Evolutionary conservation across 2,113 vertebrate genomes (phyloP).

Genomic region (Pogonocichla stellata): DNA sequence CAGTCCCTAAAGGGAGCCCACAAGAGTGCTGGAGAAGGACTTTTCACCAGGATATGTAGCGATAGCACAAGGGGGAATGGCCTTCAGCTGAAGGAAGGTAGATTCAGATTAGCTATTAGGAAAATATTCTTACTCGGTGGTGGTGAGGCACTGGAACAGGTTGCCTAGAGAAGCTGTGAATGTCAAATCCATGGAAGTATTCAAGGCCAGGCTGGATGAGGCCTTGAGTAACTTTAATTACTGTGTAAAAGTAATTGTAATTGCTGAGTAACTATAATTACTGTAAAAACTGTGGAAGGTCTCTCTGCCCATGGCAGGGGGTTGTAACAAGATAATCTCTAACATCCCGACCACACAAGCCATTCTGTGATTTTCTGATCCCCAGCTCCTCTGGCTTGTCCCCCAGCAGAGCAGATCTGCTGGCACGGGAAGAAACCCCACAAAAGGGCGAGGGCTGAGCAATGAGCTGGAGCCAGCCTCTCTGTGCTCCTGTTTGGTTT

Average conservation of each 20-base stretch:
- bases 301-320: not conserved
- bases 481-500: not conserved
- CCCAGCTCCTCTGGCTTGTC: not conserved
- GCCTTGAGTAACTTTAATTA: not conserved
- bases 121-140: not conserved
- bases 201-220: not conserved
- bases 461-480: not conserved
- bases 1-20: not conserved
- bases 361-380: not conserved
- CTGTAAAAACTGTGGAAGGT: not conserved
- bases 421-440: not conserved
- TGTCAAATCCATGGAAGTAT: not conserved
- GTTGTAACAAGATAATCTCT: not conserved
- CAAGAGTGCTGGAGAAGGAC: not conserved
- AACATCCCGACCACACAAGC: not conserved
- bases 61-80: not conserved
- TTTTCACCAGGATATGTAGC: not conserved
- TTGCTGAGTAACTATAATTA: no score
- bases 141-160: not conserved
- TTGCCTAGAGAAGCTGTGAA: not conserved
- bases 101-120: not conserved
- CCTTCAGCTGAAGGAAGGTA: not conserved
- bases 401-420: not conserved
- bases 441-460: fast-evolving
- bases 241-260: no score